Conservation (phyloP, 2,797 vertebrate species). For the Lates japonicus region DNA sequence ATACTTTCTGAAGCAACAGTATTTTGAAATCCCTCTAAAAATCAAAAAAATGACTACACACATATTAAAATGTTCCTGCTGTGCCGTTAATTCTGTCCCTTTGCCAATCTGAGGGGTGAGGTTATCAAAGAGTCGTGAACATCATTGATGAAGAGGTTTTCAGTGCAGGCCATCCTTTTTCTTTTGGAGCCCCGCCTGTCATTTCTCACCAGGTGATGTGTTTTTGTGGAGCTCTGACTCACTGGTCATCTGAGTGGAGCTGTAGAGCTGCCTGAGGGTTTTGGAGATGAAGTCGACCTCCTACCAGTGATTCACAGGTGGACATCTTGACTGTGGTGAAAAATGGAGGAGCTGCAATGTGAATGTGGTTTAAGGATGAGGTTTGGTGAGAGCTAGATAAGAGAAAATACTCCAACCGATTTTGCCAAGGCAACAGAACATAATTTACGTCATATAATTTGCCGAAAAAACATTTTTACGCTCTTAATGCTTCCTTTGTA, state of each 20-base stretch:
- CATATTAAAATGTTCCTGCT: not conserved
- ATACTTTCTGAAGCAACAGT: not conserved
- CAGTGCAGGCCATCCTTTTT: constrained; percentile 23
- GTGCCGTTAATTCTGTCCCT: not conserved
- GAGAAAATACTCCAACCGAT: not conserved
- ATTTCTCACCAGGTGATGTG: constrained; percentile 47
- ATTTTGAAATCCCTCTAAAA: not conserved
- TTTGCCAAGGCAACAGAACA: constrained; percentile 1
- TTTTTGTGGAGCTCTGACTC: constrained; percentile 22
- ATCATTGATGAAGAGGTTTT: constrained; percentile 34
- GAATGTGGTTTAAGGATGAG: constrained; percentile 23
- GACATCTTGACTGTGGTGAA: not conserved
- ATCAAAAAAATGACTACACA: not conserved
- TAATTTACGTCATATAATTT: constrained; percentile 5
- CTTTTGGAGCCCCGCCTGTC: constrained; percentile 22
- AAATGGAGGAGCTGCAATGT: constrained; percentile 10
- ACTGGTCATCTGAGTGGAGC: constrained; percentile 18
- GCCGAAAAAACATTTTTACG: constrained; percentile 8
- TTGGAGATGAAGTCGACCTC: constrained; percentile 14
- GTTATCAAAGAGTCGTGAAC: constrained; percentile 14
- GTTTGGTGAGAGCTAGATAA: not conserved
- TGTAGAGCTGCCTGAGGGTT: constrained; percentile 22
- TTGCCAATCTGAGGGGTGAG: constrained; percentile 9
- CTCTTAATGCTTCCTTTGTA: constrained; percentile 22
- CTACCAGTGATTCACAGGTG: constrained; percentile 20